Evolutionary conservation across 2,113 vertebrate species (phyloP), one percentile per base, ranked within the genome.

Genomic region (Sebastes schlegelii): DNA sequence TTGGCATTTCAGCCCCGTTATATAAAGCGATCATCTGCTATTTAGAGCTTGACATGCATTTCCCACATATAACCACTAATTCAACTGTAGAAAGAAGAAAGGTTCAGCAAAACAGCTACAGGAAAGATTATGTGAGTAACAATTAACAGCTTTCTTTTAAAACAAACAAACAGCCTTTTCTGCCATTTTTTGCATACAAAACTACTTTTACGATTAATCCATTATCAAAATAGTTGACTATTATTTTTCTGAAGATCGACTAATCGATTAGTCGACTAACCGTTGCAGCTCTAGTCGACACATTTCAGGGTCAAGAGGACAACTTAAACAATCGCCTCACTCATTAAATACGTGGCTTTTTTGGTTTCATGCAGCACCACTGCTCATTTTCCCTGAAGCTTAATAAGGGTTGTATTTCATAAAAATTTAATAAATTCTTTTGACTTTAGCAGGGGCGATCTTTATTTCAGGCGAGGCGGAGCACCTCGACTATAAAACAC

Each of bases 21-120:
- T 71, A 64, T 87, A 89, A 86, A 86, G 67, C 1, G 40, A 74
- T 79, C 21, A 79, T 63, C 76, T 55, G 57, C 13, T 79, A 17
- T 76, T 75, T 55, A 55, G 40, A 51, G 80, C 34, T 40, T 79
- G 46, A 81, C n/a, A 62, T 76, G 23, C 49, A 71, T 74, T 84
- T 74, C 68, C 66, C 55, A 68, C 49, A 83, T 64, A 54, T 65
- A 48, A 60, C 11, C 13, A 55, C 52, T 71, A 23, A 52, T 64
- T 74, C 55, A 74, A 45, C 34, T 42, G 60, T 43, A 23, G 34
- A 2, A 64, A 19, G 42, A 62, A 14, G n/a, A 76, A 45, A 12
- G 46, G 8, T 42, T 74, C 7, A 23, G 54, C 49, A 42, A 16
- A 42, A 14, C 1, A 48, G 48, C 21, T 52, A 13, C 8, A 46